Conservation (phyloP, 1,140 invertebrate species). For the Drosophila athabasca region DNA sequence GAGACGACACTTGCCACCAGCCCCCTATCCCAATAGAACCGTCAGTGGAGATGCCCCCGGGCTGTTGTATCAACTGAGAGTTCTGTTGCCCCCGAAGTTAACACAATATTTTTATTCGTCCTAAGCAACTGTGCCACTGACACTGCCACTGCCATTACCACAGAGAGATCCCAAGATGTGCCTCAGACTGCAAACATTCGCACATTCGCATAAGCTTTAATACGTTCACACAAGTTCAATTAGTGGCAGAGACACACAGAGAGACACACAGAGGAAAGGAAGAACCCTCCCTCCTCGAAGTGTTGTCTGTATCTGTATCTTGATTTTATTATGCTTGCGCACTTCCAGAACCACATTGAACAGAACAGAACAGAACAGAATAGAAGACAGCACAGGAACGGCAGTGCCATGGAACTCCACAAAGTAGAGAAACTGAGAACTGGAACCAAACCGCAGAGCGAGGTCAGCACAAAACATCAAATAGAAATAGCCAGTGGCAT, state of each 20-base stretch:
- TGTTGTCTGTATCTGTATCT: conserved; percentile 57
- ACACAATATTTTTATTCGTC: conserved; percentile 80
- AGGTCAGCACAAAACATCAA: conserved; percentile 78
- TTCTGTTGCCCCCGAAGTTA: conserved; percentile 62
- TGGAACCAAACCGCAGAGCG: conserved; percentile 61
- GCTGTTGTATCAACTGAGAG: conserved; percentile 50
- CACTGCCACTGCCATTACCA: background rate
- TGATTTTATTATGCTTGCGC: conserved; percentile 80
- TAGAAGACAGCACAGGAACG: no score
- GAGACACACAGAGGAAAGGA: no score
- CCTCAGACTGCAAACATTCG: conserved; percentile 56
- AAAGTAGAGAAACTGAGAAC: conserved; percentile 6
- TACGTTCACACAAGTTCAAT: conserved; percentile 80
- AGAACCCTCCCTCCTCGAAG: background rate
- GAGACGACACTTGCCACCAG: conserved; percentile 43
- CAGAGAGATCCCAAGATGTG: conserved; percentile 10
- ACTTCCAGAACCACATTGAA: conserved; percentile 43
- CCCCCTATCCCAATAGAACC: background rate
- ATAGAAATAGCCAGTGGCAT: conserved; percentile 61
- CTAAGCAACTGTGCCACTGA: conserved; percentile 57
- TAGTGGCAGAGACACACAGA: conserved; percentile 52
- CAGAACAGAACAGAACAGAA: background rate
- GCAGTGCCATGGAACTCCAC: no score
- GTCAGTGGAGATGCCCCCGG: background rate
- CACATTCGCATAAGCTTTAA: conserved; percentile 66